Percentiles rank a stretch among this genome's conserved stretches.
These are phyloP conservation scores for Psittacara wagleri DNA, from an alignment of 2,113 vertebrate species.

Conservation along the genomic window DNA sequence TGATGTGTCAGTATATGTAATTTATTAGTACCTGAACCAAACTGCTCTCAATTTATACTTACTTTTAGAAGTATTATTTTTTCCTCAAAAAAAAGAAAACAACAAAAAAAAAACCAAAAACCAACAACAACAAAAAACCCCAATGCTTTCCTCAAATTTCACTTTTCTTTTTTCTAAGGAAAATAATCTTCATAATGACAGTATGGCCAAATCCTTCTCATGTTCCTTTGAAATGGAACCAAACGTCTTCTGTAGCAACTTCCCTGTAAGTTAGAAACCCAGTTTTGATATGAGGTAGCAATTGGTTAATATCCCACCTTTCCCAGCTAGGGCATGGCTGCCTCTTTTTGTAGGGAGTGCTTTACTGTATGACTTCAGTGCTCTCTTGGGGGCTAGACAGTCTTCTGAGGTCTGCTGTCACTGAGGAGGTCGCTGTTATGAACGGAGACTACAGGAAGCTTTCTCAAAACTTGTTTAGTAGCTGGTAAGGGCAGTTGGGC, in stretches of 20 bases:
- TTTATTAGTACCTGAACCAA: not conserved
- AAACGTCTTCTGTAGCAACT: not conserved
- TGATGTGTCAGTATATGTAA: not conserved
- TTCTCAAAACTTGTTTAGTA: not conserved
- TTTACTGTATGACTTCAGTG: not conserved
- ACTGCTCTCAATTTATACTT: not conserved
- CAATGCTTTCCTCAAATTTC: not conserved
- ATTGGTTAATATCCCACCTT: not conserved
- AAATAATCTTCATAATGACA: not conserved
- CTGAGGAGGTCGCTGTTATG: not conserved
- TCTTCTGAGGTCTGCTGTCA: not conserved
- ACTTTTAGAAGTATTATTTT: not conserved
- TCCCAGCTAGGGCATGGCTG: not conserved
- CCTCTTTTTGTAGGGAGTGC: not conserved
- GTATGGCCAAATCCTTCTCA: not conserved
- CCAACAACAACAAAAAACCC: no score
- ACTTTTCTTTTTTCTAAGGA: not conserved
- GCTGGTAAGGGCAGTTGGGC: not conserved
- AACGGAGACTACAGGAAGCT: not conserved
- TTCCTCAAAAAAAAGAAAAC: not conserved
- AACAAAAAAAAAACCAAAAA: no score
- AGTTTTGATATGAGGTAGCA: not conserved
- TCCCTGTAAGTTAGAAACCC: not conserved
- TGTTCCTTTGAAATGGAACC: not conserved
- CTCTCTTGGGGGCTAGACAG: not conserved